Base-by-base conservation (phyloP, 2,888 invertebrate species). In the Nycteola revayana region DNA sequence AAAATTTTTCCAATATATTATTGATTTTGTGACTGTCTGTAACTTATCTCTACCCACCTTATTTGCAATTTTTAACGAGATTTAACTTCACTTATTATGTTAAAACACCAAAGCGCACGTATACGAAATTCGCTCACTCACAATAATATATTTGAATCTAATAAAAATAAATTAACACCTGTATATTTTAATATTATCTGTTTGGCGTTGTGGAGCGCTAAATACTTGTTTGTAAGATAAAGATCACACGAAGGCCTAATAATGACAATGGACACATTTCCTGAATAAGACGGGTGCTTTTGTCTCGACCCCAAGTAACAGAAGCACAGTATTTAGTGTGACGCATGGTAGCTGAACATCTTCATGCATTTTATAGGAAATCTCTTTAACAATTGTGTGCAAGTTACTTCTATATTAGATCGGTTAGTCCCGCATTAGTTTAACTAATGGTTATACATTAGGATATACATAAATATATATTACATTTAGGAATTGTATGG, bases 391-490 rank as follows among this genome's bases (percentile, higher is more conserved):
- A 51, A 58, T 53, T 36, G 59, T 61, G 59, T 66, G 61, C 60
- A 68, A 65, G 59, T 60, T 63, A 64, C 59, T 62, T 66, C 61
- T 50, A 62, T 61, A 62, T 60, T 72, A 68, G 61, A 57, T 67
- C 59, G 58, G 57, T 60, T 63, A 64, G 65, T 62, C 64, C 60
- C 50, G 54, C 77, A 77, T 80, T 81, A 79, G 77, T 82, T 36
- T 67, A 69, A 81, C 75, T 78, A 78, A 80, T 81, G 75, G 51
- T 50, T 72, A 70, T 66, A 67, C 57, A 66, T 65, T 73, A 66
- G 61, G 63, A 55, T 55, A 63, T 58, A 56, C 53, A 63, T 58
- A 51, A 64, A 62, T 63, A 63, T 58, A 66, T 60, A 45, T 46
- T 58, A 62, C 49, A 42, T 59, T 46, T 64, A 66, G 59, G 58